Evolutionary conservation across 2,113 vertebrate species (phyloP).

Genomic region (Ciconia stormi): DNA sequence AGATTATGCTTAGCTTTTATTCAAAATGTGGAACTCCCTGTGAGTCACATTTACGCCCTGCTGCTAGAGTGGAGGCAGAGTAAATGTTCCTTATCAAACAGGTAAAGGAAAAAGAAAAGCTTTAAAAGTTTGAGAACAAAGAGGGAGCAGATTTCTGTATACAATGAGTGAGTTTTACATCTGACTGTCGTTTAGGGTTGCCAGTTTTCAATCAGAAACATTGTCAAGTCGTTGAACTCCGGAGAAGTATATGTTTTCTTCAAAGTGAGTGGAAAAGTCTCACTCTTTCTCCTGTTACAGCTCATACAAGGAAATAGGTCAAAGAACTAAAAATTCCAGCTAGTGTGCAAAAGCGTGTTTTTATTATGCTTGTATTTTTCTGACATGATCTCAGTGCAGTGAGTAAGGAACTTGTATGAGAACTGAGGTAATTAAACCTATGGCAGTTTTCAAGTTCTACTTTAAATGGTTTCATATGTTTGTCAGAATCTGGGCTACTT

Average conservation of each 20-base stretch:
- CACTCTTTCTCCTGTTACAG: background rate
- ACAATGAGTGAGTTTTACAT: background rate
- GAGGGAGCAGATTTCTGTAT: background rate
- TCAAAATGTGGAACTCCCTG: background rate
- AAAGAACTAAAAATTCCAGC: background rate
- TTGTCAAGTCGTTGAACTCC: background rate
- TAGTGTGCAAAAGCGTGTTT: background rate
- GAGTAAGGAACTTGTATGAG: background rate
- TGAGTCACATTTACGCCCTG: background rate
- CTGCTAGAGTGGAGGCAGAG: background rate
- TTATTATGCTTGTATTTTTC: background rate
- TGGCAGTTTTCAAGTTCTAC: background rate
- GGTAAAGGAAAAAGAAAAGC: background rate
- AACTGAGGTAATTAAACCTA: background rate
- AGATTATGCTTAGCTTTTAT: conserved; percentile 38
- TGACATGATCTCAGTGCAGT: background rate
- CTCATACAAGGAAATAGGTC: background rate
- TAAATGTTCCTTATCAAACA: background rate
- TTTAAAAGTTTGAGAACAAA: background rate
- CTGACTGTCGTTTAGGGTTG: background rate
- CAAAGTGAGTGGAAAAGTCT: background rate
- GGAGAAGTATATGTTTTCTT: background rate
- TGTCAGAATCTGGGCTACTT: background rate
- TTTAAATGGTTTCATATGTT: background rate
- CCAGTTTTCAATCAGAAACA: background rate